Conservation (phyloP, 2,888 invertebrate species). For the Caenorhabditis drosophilae region DNA sequence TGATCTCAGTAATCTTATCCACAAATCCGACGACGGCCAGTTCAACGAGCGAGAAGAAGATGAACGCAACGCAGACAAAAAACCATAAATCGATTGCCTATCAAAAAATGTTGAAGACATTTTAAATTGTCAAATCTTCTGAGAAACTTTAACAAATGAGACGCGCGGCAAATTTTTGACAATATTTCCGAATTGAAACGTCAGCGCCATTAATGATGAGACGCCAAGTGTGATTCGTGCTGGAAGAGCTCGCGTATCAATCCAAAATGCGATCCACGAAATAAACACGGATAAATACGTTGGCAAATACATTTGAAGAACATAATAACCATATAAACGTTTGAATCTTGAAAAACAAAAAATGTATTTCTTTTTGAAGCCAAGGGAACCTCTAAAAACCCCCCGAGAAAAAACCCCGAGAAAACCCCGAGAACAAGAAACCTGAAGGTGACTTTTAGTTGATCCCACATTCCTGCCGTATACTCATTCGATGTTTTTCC, state of each 20-base stretch:
- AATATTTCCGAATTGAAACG: constrained; percentile 69
- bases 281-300: constrained; percentile 65
- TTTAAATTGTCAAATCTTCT: background rate
- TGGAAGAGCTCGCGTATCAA: constrained; percentile 66
- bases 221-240: constrained; percentile 69
- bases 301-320: constrained; percentile 68
- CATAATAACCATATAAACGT: constrained; percentile 67
- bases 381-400: background rate
- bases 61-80: constrained; percentile 67
- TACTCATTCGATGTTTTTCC: constrained; percentile 55
- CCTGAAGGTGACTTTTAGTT: constrained; percentile 66
- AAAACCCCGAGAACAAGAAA: constrained; percentile 4
- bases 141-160: constrained; percentile 63
- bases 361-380: no score
- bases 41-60: constrained; percentile 67
- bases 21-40: constrained; percentile 68
- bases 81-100: constrained; percentile 68
- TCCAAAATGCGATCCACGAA: constrained; percentile 68
- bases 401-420: background rate
- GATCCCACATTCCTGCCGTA: constrained; percentile 68
- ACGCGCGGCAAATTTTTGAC: constrained; percentile 68
- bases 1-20: constrained; percentile 60
- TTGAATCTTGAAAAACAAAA: constrained; percentile 62
- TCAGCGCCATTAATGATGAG: constrained; percentile 66
- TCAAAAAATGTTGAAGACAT: constrained; percentile 4